Percentiles rank a stretch among this genome's conserved stretches.
These are phyloP conservation scores for Notothenia coriiceps DNA, from an alignment of 2,113 vertebrate genomes.

Conservation along the genomic window DNA sequence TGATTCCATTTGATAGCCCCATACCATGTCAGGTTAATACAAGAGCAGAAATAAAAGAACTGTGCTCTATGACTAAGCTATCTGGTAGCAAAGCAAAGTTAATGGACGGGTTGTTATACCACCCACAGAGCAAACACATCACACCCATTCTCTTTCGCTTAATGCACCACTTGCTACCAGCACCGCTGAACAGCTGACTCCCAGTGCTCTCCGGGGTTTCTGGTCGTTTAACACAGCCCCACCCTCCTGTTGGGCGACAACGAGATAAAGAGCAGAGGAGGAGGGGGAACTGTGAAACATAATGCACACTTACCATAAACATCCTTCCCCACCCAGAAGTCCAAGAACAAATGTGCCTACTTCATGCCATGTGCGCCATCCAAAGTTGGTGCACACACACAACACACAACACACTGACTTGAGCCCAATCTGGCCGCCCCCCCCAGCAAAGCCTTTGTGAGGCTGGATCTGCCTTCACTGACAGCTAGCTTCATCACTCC, in stretches of 20 bases:
- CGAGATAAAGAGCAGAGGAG: conserved; percentile 13
- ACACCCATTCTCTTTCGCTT: conserved; percentile 37
- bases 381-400: conserved; percentile 26
- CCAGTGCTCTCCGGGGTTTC: conserved; percentile 32
- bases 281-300: conserved; percentile 16
- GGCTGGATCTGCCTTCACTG: conserved; percentile 41
- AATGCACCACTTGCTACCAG: conserved; percentile 40
- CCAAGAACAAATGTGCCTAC: conserved; percentile 34
- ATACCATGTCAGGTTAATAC: conserved; percentile 5
- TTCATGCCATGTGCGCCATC: conserved; percentile 31
- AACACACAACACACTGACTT: conserved; percentile 15
- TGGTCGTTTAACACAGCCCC: conserved; percentile 56
- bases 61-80: not conserved
- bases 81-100: not conserved
- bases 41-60: not conserved
- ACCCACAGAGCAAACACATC: conserved; percentile 20
- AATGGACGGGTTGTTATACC: conserved; percentile 26
- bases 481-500: conserved; percentile 64
- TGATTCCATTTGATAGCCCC: not conserved
- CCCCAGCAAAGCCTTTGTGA: conserved; percentile 9
- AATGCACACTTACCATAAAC: conserved; percentile 35
- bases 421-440: conserved; percentile 4
- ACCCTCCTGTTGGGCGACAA: conserved; percentile 37
- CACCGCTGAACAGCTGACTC: conserved; percentile 42
- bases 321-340: conserved; percentile 31